Evolutionary conservation across 2,797 vertebrate genomes (phyloP), one percentile per base, ranked within the genome.

Genomic region (Hyperoplus immaculatus): DNA sequence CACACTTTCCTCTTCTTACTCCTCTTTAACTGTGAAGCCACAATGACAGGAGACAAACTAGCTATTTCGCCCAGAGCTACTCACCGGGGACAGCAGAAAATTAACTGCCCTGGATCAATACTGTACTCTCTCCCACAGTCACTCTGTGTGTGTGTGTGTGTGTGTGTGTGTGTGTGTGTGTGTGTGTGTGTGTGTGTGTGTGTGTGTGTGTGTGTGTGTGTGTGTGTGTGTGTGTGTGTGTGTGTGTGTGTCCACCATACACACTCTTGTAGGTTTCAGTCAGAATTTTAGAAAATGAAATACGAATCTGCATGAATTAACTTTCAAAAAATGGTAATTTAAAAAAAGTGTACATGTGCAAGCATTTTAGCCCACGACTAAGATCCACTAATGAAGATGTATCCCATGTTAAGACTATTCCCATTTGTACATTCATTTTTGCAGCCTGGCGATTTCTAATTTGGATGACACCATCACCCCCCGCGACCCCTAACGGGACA

Each of bases 31-130:
- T 84, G 68, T 86, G 89, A 89, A 91, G 90, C 89, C 85, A 91
- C 88, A 86, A 81, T 94, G 92, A 94, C 93, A 94, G 92, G 88
- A 94, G 92, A 95, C 92, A 95, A 95, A 95, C 93, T 93, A 87
- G 92, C 93, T 72, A 94, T 92, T 94, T 94, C 94, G 93, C 92
- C 88, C 87, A 79, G 87, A 91, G 87, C 88, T 91, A 91, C 90
- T 93, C 92, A 94, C 90, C 78, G 43, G 93, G 93, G 93, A 94
- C 91, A 83, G 85, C 78, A 90, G 93, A 94, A 94, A 95, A 95
- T 95, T 92, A 94, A 94, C 94, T 93, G 89, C 83, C 84, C 82
- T 62, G 54, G 88, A 95, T 95, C 94, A 92, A 95, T 95, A 95
- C 84, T 70, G 81, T 57, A 85, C 91, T 92, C 87, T 88, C 83